Conservation (phyloP, 2,888 invertebrate species). For the Orchestes rusci region DNA sequence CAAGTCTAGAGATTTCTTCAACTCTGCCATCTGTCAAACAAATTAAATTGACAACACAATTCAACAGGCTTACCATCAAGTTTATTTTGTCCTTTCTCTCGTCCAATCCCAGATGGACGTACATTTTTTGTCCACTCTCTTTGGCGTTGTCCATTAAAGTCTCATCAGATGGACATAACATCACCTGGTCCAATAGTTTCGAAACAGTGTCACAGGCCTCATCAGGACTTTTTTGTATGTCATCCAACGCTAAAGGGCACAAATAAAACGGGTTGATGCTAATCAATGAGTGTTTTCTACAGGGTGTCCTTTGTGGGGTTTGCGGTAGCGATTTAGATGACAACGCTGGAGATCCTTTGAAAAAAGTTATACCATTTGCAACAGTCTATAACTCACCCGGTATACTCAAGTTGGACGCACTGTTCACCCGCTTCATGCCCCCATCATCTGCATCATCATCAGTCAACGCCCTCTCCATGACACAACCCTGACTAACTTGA, state of each 20-base stretch:
- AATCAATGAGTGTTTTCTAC: conserved; percentile 60
- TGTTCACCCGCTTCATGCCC: conserved; percentile 63
- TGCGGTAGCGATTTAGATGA: conserved; percentile 59
- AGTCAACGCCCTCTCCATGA: conserved; percentile 15
- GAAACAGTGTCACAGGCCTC: conserved; percentile 46
- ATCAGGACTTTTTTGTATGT: conserved; percentile 36
- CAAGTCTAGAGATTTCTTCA: conserved; percentile 67
- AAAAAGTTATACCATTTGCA: neutral
- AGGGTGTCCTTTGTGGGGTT: conserved; percentile 69
- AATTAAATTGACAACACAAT: neutral
- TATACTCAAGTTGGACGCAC: conserved; percentile 61
- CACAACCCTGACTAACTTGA: conserved; percentile 61
- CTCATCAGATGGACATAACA: conserved; percentile 59
- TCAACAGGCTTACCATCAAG: conserved; percentile 66
- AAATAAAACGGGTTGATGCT: conserved; percentile 53
- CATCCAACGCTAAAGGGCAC: conserved; percentile 44
- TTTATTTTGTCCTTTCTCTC: conserved; percentile 75
- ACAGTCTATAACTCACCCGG: conserved; percentile 42
- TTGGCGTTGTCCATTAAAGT: conserved; percentile 83
- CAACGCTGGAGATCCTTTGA: conserved; percentile 44
- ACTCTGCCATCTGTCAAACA: conserved; percentile 56
- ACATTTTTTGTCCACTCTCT: conserved; percentile 77
- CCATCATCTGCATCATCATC: conserved; percentile 35
- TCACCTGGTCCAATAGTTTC: conserved; percentile 46
- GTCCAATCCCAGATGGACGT: conserved; percentile 58